Percentiles rank a stretch among this genome's conserved stretches.
Evolutionary conservation across 2,888 invertebrate species (phyloP).

Genomic region (Podotricha telesiphe): DNA sequence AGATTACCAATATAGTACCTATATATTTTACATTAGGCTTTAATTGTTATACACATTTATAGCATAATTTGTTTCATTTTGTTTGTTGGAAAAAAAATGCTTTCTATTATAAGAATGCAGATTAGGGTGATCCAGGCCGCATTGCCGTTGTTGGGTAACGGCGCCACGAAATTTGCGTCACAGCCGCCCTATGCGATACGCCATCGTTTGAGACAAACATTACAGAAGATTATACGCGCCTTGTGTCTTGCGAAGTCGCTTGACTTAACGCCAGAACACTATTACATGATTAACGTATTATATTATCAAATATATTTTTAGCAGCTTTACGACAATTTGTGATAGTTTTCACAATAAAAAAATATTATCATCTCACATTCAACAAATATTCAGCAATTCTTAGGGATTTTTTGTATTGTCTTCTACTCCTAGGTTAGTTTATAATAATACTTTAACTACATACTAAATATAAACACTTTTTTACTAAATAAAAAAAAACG

Average conservation of each 20-base stretch:
- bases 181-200: slow-evolving; percentile 14
- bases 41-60: neutral
- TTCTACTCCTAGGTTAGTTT: too few species aligned
- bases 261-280: neutral
- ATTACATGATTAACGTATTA: neutral
- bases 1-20: too few species aligned
- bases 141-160: slow-evolving; percentile 63
- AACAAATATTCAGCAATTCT: too few species aligned
- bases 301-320: neutral
- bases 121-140: slow-evolving; percentile 68
- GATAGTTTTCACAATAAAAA: too few species aligned
- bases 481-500: too few species aligned
- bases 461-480: too few species aligned
- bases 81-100: slow-evolving; percentile 18
- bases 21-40: too few species aligned
- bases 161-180: slow-evolving; percentile 54
- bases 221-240: slow-evolving; percentile 21
- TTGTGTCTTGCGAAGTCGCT: neutral
- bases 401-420: too few species aligned
- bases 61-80: neutral
- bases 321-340: too few species aligned
- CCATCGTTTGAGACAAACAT: slow-evolving; percentile 24
- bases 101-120: slow-evolving; percentile 56
- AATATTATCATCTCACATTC: too few species aligned
- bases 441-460: too few species aligned